Percentiles rank a stretch among this genome's conserved stretches.
Evolutionary conservation across 2,888 invertebrate genomes (phyloP).

Genomic region (Uloborus plumipes): DNA sequence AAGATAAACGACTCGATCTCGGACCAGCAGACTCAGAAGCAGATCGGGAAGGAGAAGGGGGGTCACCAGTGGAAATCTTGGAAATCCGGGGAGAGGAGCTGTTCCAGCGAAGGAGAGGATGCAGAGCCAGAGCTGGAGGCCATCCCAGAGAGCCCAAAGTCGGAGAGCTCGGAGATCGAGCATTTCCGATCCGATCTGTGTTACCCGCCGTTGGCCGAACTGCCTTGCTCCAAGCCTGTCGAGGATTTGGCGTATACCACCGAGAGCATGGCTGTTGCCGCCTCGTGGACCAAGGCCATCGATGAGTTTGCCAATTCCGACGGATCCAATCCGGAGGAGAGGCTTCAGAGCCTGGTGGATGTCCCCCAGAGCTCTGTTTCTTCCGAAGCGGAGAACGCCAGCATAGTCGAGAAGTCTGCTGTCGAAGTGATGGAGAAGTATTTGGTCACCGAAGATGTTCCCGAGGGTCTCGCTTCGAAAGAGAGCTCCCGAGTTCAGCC

Average conservation of each 20-base stretch:
- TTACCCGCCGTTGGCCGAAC: conserved; percentile 18
- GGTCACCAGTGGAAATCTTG: conserved; percentile 65
- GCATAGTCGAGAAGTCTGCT: conserved; percentile 55
- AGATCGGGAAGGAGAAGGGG: conserved; percentile 30
- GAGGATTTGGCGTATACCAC: conserved; percentile 29
- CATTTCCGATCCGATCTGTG: conserved; percentile 28
- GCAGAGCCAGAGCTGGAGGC: conserved; percentile 90
- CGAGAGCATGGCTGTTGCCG: conserved; percentile 41
- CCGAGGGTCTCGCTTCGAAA: not conserved
- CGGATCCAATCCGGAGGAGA: conserved; percentile 21
- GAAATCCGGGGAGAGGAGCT: conserved; percentile 64
- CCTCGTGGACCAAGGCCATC: conserved; percentile 41
- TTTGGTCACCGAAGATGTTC: not conserved
- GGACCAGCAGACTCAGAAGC: conserved; percentile 26
- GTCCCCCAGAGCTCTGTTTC: conserved; percentile 30
- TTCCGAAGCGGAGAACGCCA: conserved; percentile 38
- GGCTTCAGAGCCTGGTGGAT: conserved; percentile 19
- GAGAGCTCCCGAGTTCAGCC: conserved; percentile 1
- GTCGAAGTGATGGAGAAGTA: conserved; percentile 66
- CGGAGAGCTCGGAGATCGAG: conserved; percentile 75
- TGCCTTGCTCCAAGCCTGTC: conserved; percentile 61
- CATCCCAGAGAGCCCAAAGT: conserved; percentile 87
- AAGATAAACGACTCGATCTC: conserved; percentile 10
- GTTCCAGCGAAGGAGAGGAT: conserved; percentile 76
- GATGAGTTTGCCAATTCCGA: conserved; percentile 27